These are phyloP conservation scores for Tauraco hartlaubi DNA, from an alignment of 2,797 vertebrate genomes.

Conservation along the genomic window DNA sequence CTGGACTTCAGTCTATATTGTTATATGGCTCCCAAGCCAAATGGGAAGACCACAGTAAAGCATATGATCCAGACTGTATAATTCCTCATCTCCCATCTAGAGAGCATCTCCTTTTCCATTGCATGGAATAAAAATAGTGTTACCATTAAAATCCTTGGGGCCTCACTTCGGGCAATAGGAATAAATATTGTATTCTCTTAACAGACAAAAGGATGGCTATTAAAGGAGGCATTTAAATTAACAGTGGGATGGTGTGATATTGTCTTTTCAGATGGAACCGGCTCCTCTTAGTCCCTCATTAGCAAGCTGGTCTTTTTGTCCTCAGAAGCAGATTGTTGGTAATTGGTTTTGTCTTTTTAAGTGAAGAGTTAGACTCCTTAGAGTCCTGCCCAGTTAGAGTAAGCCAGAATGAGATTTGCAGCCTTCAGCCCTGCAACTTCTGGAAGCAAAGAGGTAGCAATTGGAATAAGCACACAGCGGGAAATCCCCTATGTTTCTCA, in stretches of 20 bases:
- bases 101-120: not conserved
- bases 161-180: not conserved
- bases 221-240: not conserved
- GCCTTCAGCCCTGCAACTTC: not conserved
- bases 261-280: not conserved
- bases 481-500: not conserved
- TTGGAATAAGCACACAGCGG: not conserved
- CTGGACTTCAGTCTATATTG: not conserved
- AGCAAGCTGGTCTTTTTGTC: not conserved
- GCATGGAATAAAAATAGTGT: not conserved
- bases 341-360: conserved; percentile 8
- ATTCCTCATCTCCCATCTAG: not conserved
- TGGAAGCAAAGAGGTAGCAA: not conserved
- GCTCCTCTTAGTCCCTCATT: not conserved
- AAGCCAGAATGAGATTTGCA: not conserved
- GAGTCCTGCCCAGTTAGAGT: not conserved
- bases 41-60: not conserved
- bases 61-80: not conserved
- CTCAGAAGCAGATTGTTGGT: not conserved
- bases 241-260: not conserved
- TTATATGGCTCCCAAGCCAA: not conserved
- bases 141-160: not conserved
- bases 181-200: not conserved
- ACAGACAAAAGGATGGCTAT: not conserved
- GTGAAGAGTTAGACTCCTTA: not conserved